Conservation (phyloP, 2,797 vertebrate species). For the Schizopygopsis pylzovi region DNA sequence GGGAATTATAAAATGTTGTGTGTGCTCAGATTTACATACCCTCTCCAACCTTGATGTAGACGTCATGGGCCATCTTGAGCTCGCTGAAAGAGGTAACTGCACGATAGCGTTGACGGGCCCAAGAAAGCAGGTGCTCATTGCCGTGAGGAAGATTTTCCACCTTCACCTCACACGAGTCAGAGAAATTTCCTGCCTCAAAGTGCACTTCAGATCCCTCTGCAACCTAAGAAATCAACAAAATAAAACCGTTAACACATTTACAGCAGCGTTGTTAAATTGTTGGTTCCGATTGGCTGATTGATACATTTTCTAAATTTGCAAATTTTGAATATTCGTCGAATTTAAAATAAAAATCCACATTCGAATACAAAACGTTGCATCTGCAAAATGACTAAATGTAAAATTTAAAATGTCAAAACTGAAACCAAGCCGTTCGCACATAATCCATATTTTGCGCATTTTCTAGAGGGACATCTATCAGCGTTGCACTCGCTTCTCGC, state of each 20-base stretch:
- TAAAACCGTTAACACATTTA: neutral
- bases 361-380: too few species aligned
- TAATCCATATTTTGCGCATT: too few species aligned
- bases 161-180: conserved; percentile 78
- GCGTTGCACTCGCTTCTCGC: too few species aligned
- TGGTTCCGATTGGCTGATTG: neutral
- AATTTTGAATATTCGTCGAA: too few species aligned
- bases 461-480: too few species aligned
- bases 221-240: conserved; percentile 77
- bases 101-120: conserved; percentile 88
- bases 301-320: neutral
- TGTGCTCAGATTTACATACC: conserved; percentile 77
- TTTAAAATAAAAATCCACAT: too few species aligned
- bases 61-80: conserved; percentile 88
- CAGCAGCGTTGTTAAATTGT: neutral
- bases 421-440: too few species aligned
- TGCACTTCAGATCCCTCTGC: conserved; percentile 84
- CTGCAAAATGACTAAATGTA: too few species aligned
- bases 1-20: conserved; percentile 55
- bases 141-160: conserved; percentile 83
- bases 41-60: conserved; percentile 99
- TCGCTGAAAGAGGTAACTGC: conserved; percentile 98
- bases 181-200: conserved; percentile 86
- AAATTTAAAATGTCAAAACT: too few species aligned
- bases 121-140: conserved; percentile 90